phyloP scores from a whole-genome alignment of 2,888 invertebrate genomes.

The Steromphala cineraria region DNA sequence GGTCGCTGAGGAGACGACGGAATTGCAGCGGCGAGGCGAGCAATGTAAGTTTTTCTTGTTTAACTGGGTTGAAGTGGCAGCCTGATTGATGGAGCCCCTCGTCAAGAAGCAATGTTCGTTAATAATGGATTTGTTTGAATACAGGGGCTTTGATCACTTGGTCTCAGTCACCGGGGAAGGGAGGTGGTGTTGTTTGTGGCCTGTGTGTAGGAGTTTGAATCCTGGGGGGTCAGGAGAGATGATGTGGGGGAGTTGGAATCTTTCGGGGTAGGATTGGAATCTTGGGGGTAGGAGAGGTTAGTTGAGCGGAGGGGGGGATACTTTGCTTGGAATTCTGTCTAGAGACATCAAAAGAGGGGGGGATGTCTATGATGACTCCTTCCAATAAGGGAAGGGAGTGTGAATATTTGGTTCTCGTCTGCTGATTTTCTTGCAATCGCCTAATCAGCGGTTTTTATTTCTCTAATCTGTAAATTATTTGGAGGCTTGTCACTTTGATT shows the following conservation, averaged over 20 bases:
- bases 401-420: too few relatives aligned
- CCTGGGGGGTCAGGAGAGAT: too few relatives aligned
- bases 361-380: too few relatives aligned
- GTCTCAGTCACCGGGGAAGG: neutral
- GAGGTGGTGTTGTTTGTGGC: neutral
- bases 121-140: slow-evolving; percentile 8
- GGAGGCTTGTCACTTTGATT: neutral
- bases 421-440: too few relatives aligned
- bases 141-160: neutral
- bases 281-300: too few relatives aligned
- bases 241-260: too few relatives aligned
- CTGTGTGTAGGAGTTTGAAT: neutral
- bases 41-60: neutral
- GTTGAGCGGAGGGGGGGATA: too few relatives aligned
- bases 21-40: neutral
- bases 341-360: too few relatives aligned
- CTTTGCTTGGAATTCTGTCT: too few relatives aligned
- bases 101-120: neutral
- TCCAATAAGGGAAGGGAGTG: too few relatives aligned
- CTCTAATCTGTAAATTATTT: neutral
- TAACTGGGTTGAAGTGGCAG: neutral
- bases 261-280: too few relatives aligned
- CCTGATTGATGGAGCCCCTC: neutral
- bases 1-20: neutral
- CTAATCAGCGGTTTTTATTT: neutral